Conservation (phyloP, 2,888 invertebrate genomes). For the Stramonita haemastoma region DNA sequence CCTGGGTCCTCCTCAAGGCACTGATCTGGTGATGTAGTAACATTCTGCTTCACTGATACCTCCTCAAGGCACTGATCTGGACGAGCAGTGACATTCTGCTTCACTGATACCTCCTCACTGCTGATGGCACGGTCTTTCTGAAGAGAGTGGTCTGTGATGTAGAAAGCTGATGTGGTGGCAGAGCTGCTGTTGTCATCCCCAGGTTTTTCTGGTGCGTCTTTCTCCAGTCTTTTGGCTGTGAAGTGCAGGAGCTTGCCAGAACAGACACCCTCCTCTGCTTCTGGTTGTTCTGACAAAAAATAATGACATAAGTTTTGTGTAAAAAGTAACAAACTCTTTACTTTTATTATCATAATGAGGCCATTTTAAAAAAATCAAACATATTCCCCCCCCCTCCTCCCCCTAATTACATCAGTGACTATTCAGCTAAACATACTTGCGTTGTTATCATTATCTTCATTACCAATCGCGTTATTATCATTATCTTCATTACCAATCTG, state of each 20-base stretch:
- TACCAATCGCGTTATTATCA: too few species aligned
- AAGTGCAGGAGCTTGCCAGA: conserved; percentile 25
- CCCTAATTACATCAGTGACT: too few species aligned
- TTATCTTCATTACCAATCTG: too few species aligned
- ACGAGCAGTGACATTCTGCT: not conserved
- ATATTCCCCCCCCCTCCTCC: not conserved
- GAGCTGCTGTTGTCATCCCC: not conserved
- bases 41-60: not conserved
- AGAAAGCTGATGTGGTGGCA: not conserved
- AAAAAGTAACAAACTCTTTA: not conserved
- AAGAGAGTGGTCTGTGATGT: conserved; percentile 22
- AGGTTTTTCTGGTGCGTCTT: not conserved
- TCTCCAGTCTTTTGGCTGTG: not conserved
- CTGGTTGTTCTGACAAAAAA: conserved; percentile 5
- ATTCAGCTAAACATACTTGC: too few species aligned
- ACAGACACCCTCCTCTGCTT: conserved; percentile 18
- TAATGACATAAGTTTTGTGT: not conserved
- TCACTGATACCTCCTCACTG: too few species aligned
- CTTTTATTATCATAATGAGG: not conserved
- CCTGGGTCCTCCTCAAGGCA: not conserved
- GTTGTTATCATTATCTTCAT: too few species aligned
- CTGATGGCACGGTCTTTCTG: not conserved
- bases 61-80: not conserved
- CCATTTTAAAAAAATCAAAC: not conserved
- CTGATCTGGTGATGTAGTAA: not conserved